Conservation (phyloP, 2,888 invertebrate species). For the Agrypnus murinus region DNA sequence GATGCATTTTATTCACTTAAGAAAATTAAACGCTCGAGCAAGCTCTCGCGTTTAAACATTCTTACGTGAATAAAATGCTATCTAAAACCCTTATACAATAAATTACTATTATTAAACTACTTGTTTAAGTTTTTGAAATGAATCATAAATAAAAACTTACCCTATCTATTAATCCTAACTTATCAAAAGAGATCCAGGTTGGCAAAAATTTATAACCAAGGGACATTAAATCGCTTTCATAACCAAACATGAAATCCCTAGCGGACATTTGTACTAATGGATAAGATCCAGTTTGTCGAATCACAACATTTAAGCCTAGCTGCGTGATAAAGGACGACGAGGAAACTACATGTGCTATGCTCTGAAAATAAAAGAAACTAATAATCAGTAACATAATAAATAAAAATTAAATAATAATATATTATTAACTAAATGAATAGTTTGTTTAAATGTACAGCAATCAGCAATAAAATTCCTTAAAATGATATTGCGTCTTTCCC, state of each 20-base stretch:
- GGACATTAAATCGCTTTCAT: constrained; percentile 86
- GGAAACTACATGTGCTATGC: constrained; percentile 86
- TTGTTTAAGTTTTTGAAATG: not conserved
- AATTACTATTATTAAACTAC: not conserved
- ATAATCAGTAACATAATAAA: too few species aligned
- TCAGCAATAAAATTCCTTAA: too few species aligned
- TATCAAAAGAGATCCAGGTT: constrained; percentile 90
- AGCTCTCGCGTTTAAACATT: too few species aligned
- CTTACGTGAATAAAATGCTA: too few species aligned
- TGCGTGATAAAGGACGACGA: constrained; percentile 79
- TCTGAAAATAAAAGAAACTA: constrained; percentile 75
- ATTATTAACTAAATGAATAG: too few species aligned
- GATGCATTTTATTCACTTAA: too few species aligned
- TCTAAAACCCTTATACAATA: too few species aligned
- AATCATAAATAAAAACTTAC: constrained; percentile 74
- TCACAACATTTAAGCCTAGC: constrained; percentile 81
- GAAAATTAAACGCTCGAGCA: too few species aligned
- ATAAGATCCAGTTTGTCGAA: constrained; percentile 79
- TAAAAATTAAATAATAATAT: too few species aligned
- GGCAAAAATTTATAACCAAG: constrained; percentile 89
- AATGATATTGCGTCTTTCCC: too few species aligned
- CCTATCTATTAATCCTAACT: constrained; percentile 90
- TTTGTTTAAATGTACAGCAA: too few species aligned
- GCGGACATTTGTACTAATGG: constrained; percentile 89
- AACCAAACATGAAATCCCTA: constrained; percentile 92